Base-by-base conservation (phyloP, 2,113 vertebrate species). In the Rostratula benghalensis region DNA sequence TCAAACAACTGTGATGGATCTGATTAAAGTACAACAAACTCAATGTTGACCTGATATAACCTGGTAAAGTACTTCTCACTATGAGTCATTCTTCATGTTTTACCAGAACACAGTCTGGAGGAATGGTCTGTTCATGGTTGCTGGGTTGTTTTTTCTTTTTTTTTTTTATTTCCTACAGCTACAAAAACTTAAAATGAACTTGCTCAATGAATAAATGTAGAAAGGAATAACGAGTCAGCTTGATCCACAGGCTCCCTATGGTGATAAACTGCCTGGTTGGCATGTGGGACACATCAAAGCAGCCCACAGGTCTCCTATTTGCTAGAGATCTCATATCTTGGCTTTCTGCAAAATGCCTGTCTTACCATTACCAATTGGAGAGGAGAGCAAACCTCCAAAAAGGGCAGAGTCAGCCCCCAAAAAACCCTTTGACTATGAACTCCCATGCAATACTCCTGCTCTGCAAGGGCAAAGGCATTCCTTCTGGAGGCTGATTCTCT, bases 1-100 rank as follows among this genome's bases (percentile, higher is more conserved):
- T 73, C 61, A 87, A 96, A 89, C 76, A 89, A 96, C 92, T 83
- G 85, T 87, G 80, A 96, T 80, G 35, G 90, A 87, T 77, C 56
- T 82, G 95, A 96, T 78, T 95, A 91, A 97, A 97, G 93, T 91
- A 91, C 87, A 95, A 87, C 93, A 68, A 94, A 90, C 73, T 56
- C 50, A 31, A 57, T 6, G 20, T 2, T 93, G 96, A 95, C 94
- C 93, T 18, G 27, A 77, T 30, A 31, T 91, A 92, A 97, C 94
- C 96, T 67, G 51, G 23, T 69, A 75, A 95, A 93, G 89, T 56
- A 69, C 70, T 95, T 96, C 71, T 88, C 15, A 4, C 76, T 92
- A 8, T 85, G 80, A 97, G 54, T 92, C 87, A 96, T 74, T 90
- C 90, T 83, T 95, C 37, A 18, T 74, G 48, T 84, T 89, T 93